These are phyloP conservation scores for Pogoniulus pusillus DNA, from an alignment of 2,797 vertebrate species.

Conservation along the genomic window DNA sequence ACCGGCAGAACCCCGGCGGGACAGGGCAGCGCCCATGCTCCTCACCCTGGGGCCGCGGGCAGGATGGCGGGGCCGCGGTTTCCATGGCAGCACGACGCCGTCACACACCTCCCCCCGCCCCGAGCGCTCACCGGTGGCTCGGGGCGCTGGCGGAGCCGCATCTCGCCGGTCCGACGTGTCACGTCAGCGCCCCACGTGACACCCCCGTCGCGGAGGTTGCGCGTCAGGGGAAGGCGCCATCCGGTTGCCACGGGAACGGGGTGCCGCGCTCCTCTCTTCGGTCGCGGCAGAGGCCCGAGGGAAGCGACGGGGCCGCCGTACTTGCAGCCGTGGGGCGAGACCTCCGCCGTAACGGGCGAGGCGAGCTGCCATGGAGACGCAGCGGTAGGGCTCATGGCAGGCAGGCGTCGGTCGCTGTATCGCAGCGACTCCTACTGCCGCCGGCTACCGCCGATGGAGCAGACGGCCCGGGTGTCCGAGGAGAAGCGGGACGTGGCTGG, in stretches of 20 bases:
- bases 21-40: background rate
- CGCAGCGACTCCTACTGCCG: background rate
- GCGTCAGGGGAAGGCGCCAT: background rate
- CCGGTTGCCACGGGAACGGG: constrained; percentile 15
- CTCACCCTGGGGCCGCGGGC: background rate
- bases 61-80: background rate
- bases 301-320: background rate
- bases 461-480: too few species aligned
- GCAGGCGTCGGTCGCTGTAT: too few species aligned
- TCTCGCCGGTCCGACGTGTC: background rate
- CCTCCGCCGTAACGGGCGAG: background rate
- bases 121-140: background rate
- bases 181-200: constrained; percentile 7
- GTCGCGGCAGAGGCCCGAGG: too few species aligned
- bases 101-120: background rate
- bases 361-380: background rate
- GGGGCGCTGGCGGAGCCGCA: background rate
- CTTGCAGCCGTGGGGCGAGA: background rate
- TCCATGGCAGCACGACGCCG: background rate
- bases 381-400: background rate
- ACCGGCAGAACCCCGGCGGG: background rate
- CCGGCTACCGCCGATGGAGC: background rate
- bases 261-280: background rate
- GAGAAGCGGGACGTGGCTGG: background rate
- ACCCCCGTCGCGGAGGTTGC: background rate